These are phyloP conservation scores for Ibidorhyncha struthersii DNA, from an alignment of 2,113 vertebrate genomes.

Conservation along the genomic window DNA sequence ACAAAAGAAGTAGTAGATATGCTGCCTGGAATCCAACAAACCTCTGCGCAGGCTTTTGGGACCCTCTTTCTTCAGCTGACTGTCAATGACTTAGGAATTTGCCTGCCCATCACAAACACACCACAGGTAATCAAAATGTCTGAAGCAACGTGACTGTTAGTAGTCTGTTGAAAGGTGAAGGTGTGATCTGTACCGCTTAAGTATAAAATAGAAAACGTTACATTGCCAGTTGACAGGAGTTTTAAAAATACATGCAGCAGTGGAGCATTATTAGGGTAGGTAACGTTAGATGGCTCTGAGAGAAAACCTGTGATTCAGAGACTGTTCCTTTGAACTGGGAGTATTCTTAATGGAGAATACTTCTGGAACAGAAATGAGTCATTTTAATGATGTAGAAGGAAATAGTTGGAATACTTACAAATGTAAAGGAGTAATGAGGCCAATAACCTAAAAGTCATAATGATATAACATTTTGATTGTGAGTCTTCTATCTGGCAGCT, in stretches of 20 bases:
- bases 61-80: slow-evolving; percentile 98
- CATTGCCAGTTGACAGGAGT: background rate
- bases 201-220: background rate
- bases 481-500: background rate
- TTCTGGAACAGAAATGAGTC: background rate
- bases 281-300: background rate
- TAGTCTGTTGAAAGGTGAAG: background rate
- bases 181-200: background rate
- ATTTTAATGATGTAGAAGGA: background rate
- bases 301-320: background rate
- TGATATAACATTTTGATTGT: background rate
- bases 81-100: slow-evolving; percentile 96
- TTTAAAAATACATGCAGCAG: background rate
- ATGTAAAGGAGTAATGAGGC: background rate
- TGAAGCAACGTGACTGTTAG: rapidly evolving
- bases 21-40: slow-evolving; percentile 96
- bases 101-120: slow-evolving; percentile 91
- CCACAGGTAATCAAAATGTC: slow-evolving; percentile 82
- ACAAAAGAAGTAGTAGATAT: slow-evolving; percentile 98
- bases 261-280: background rate
- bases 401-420: background rate
- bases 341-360: background rate
- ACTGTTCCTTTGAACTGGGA: background rate
- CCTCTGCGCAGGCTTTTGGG: slow-evolving; percentile 95
- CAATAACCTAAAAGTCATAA: background rate